These are phyloP conservation scores for Notoglanidium macrostoma DNA, from an alignment of 2,797 vertebrate species.

Conservation along the genomic window DNA sequence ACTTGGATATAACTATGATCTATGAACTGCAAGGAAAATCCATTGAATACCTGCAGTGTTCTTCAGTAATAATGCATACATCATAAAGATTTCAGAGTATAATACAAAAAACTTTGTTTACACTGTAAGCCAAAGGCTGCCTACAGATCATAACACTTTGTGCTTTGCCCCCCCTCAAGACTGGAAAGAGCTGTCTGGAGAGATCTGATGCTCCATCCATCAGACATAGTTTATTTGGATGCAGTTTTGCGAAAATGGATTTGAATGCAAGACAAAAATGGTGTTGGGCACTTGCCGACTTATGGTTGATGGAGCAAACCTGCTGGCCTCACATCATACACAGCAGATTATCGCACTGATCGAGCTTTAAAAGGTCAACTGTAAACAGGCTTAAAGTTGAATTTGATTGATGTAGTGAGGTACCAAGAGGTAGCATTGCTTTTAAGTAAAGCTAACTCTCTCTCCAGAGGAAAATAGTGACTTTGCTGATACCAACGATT, in stretches of 20 bases:
- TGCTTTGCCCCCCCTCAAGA: neutral
- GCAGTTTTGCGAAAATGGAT: neutral
- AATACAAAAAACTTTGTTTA: neutral
- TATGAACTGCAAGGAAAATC: neutral
- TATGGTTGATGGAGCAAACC: neutral
- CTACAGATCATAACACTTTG: neutral
- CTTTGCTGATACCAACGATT: neutral
- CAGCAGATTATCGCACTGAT: neutral
- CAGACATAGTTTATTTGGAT: neutral
- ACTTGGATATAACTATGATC: neutral
- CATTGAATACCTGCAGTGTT: neutral
- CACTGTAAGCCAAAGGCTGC: neutral
- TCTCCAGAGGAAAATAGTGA: neutral
- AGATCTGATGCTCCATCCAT: neutral
- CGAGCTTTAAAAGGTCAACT: slow-evolving; percentile 8
- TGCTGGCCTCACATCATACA: neutral
- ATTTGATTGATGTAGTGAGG: neutral
- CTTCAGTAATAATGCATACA: neutral
- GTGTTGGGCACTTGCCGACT: neutral
- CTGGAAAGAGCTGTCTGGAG: too few relatives aligned
- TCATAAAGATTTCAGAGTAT: neutral
- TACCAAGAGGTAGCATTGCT: neutral
- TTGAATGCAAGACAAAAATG: neutral
- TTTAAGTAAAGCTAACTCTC: neutral
- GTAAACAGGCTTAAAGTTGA: slow-evolving; percentile 5